Evolutionary conservation across 2,888 invertebrate genomes (phyloP).

Genomic region (Subacronicta megacephala): DNA sequence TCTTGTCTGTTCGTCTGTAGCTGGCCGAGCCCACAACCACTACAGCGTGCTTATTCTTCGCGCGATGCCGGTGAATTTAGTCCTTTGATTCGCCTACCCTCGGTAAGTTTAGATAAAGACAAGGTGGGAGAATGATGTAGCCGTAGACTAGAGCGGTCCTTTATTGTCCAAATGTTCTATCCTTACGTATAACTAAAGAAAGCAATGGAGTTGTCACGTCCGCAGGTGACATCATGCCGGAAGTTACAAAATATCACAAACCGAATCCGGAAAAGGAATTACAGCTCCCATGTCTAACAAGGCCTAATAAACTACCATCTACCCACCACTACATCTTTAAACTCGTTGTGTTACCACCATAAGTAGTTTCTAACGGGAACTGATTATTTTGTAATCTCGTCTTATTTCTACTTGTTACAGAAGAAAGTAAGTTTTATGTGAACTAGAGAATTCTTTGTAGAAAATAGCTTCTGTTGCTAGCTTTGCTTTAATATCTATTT

Average conservation of each 20-base stretch:
- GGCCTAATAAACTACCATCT: slow-evolving; percentile 40
- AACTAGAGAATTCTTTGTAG: not conserved
- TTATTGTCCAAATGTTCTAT: not conserved
- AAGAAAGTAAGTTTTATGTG: slow-evolving; percentile 21
- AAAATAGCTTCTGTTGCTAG: too few species aligned
- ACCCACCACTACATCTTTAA: slow-evolving; percentile 34
- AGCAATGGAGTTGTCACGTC: not conserved
- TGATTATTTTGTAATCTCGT: slow-evolving; percentile 34
- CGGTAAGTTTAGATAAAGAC: too few species aligned
- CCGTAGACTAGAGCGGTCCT: too few species aligned
- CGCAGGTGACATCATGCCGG: slow-evolving; percentile 32
- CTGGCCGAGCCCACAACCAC: too few species aligned
- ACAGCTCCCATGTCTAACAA: slow-evolving; percentile 32
- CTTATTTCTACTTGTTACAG: slow-evolving; percentile 26
- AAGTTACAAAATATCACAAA: slow-evolving; percentile 31
- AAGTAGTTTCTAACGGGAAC: slow-evolving; percentile 43
- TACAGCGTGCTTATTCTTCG: too few species aligned
- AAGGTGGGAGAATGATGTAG: too few species aligned
- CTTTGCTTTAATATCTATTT: too few species aligned
- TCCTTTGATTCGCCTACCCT: too few species aligned
- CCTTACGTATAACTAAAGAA: not conserved
- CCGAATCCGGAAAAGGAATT: slow-evolving; percentile 37
- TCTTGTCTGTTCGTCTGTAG: too few species aligned
- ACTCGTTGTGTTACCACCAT: slow-evolving; percentile 32
- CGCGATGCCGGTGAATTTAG: too few species aligned